phyloP scores from a whole-genome alignment of 2,888 invertebrate genomes.

The Drosophila monieri region DNA sequence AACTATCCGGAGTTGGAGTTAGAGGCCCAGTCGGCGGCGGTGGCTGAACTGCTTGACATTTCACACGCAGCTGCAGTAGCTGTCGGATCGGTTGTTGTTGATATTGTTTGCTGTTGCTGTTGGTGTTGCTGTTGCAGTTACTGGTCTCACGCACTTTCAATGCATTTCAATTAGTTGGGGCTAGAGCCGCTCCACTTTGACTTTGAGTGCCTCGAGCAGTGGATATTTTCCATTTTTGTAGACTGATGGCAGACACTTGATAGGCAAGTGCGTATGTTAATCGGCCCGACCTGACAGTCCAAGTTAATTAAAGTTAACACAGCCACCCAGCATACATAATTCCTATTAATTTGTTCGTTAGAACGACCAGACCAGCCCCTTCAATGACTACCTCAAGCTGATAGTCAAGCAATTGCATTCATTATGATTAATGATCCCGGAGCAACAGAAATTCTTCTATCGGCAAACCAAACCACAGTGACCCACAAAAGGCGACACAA shows the following conservation, averaged over 20 bases:
- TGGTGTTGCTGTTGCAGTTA: slow-evolving; percentile 35
- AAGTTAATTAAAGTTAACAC: slow-evolving; percentile 71
- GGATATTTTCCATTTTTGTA: slow-evolving; percentile 67
- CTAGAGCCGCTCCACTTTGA: slow-evolving; percentile 65
- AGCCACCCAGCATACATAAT: slow-evolving; percentile 41
- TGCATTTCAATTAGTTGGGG: slow-evolving; percentile 74
- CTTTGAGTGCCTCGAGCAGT: slow-evolving; percentile 58
- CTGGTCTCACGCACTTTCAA: slow-evolving; percentile 75
- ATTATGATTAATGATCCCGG: slow-evolving; percentile 69
- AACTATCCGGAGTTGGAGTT: slow-evolving; percentile 43
- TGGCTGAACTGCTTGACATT: slow-evolving; percentile 60
- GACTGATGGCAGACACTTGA: slow-evolving; percentile 74
- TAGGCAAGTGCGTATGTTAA: slow-evolving; percentile 76
- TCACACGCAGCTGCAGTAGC: slow-evolving; percentile 65
- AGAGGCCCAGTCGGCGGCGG: not conserved
- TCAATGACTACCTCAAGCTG: slow-evolving; percentile 41
- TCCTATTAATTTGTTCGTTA: slow-evolving; percentile 67
- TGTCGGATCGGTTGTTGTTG: slow-evolving; percentile 29
- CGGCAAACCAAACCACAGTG: slow-evolving; percentile 37
- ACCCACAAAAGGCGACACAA: slow-evolving; percentile 55
- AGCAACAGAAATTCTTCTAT: slow-evolving; percentile 10
- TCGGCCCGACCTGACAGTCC: slow-evolving; percentile 71
- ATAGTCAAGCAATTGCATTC: slow-evolving; percentile 51
- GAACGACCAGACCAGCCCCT: slow-evolving; percentile 17
- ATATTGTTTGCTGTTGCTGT: slow-evolving; percentile 17